phyloP scores from a whole-genome alignment of 2,888 invertebrate species.

The Chaitophorus viminalis region DNA sequence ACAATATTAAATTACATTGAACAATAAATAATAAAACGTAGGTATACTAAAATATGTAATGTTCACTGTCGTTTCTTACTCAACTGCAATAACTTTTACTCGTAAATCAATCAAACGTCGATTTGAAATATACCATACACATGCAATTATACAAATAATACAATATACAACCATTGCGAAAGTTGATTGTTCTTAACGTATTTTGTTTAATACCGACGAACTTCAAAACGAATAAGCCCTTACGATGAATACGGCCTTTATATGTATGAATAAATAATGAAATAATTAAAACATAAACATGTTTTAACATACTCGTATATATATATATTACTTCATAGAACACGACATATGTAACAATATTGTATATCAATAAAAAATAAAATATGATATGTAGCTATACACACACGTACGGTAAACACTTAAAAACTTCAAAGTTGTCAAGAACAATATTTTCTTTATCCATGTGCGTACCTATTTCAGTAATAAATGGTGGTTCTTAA shows the following conservation, averaged over 20 bases:
- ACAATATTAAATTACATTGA: background rate
- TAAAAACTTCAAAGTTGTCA: slow-evolving; percentile 1
- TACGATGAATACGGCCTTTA: background rate
- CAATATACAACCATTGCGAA: no score
- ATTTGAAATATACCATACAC: no score
- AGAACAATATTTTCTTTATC: background rate
- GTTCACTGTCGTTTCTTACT: background rate
- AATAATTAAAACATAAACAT: background rate
- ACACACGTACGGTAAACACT: background rate
- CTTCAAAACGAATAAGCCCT: background rate
- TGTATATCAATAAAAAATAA: background rate
- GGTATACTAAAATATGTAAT: no score
- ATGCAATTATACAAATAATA: no score
- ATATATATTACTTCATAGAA: background rate
- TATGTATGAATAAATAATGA: background rate
- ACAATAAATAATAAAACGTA: background rate
- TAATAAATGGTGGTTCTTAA: background rate
- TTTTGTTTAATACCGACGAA: no score
- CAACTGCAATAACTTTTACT: background rate
- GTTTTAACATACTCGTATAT: no score
- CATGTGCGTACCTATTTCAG: background rate
- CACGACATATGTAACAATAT: background rate
- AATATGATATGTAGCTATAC: background rate
- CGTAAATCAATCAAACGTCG: background rate
- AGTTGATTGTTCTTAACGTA: no score